These are phyloP conservation scores for Hippocampus kuda DNA, from an alignment of 2,797 vertebrate genomes.

Conservation along the genomic window DNA sequence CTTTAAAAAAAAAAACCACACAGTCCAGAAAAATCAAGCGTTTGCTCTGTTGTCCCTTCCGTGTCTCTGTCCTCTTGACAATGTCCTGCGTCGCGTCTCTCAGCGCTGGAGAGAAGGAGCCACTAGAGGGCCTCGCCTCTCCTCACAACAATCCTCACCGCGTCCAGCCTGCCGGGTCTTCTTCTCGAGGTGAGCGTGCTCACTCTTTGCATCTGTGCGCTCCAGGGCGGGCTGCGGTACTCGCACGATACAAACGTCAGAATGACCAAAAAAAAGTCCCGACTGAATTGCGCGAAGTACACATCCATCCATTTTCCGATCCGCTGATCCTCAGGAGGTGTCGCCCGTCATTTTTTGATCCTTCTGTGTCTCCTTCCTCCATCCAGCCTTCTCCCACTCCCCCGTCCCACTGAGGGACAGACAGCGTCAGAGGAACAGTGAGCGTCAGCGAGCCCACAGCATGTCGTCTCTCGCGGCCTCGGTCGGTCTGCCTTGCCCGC, in stretches of 20 bases:
- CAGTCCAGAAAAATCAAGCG: not conserved
- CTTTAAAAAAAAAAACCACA: not conserved
- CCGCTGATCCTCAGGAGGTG: too few species aligned
- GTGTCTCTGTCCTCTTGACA: not conserved
- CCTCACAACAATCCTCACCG: conserved; percentile 8
- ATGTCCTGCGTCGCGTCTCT: not conserved
- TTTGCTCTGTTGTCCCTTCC: too few species aligned
- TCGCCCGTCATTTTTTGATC: too few species aligned
- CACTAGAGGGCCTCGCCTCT: not conserved
- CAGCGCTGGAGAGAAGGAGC: conserved; percentile 33
- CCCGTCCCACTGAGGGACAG: conserved; percentile 41
- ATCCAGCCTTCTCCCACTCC: conserved; percentile 3
- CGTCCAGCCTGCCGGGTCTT: conserved; percentile 6
- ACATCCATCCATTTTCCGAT: too few species aligned
- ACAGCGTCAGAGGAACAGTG: conserved; percentile 47
- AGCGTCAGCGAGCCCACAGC: conserved; percentile 57
- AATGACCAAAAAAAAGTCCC: too few species aligned
- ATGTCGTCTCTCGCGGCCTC: conserved; percentile 64
- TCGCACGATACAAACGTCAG: not conserved
- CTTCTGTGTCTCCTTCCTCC: conserved; percentile 5
- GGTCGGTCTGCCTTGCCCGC: conserved; percentile 64
- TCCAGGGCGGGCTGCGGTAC: not conserved
- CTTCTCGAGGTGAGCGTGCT: conserved; percentile 20
- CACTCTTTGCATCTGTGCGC: not conserved
- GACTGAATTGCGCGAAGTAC: too few species aligned